Percentiles rank a stretch among this genome's conserved stretches.
These are phyloP conservation scores for Andrena haemorrhoa DNA, from an alignment of 2,888 invertebrate species.

Conservation along the genomic window DNA sequence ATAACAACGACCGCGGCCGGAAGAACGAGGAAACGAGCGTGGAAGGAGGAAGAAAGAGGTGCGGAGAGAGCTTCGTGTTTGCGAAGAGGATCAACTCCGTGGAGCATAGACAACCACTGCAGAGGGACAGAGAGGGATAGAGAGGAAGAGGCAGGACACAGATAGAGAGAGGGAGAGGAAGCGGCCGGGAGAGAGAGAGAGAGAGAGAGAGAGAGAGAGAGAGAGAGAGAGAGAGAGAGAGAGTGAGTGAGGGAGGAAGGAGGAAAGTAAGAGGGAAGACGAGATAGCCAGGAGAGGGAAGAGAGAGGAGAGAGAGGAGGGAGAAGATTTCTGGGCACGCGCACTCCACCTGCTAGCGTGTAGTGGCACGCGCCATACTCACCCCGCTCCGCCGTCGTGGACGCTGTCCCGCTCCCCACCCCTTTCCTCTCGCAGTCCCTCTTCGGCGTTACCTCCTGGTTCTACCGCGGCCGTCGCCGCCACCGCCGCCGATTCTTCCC, in stretches of 20 bases:
- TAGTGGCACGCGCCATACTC: conserved; percentile 83
- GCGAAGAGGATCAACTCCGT: conserved; percentile 42
- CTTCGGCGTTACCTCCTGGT: conserved; percentile 49
- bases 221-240: conserved; percentile 30
- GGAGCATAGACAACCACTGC: conserved; percentile 38
- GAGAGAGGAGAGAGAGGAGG: conserved; percentile 50
- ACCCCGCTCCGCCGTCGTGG: conserved; percentile 72
- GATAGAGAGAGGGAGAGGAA: conserved; percentile 9
- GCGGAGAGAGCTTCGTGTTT: conserved; percentile 72
- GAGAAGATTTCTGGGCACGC: conserved; percentile 82
- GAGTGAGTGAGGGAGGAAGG: not conserved
- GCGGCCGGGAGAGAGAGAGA: conserved; percentile 12
- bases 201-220: conserved; percentile 40
- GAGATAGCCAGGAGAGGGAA: conserved; percentile 47
- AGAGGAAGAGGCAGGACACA: conserved; percentile 40
- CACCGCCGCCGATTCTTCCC: conserved; percentile 76
- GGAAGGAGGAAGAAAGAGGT: conserved; percentile 62
- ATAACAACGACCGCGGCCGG: conserved; percentile 58
- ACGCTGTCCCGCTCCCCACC: conserved; percentile 85
- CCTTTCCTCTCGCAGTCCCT: conserved; percentile 43
- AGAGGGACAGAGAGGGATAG: conserved; percentile 27
- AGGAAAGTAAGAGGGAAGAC: conserved; percentile 19
- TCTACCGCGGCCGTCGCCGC: conserved; percentile 50
- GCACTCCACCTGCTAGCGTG: conserved; percentile 84
- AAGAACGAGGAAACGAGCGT: conserved; percentile 77